These are phyloP conservation scores for Morone chrysops DNA, from an alignment of 2,113 vertebrate species.

Conservation along the genomic window DNA sequence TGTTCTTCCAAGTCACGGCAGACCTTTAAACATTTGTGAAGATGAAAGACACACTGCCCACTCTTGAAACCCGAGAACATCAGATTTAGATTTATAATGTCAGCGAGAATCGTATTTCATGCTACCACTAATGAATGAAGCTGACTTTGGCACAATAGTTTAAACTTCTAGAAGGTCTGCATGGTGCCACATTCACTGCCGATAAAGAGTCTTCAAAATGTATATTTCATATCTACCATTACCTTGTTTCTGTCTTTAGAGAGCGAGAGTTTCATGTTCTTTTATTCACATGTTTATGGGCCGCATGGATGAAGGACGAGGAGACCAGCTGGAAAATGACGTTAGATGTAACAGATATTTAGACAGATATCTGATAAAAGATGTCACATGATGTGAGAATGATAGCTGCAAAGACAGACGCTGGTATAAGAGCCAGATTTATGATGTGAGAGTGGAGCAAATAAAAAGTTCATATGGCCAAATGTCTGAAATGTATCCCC, in stretches of 20 bases:
- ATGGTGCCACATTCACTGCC: not conserved
- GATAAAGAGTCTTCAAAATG: not conserved
- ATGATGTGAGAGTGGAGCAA: constrained; percentile 29
- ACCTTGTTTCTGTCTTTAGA: not conserved
- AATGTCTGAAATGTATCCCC: constrained; percentile 47
- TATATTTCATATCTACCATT: not conserved
- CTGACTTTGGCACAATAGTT: constrained; percentile 19
- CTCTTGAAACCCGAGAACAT: constrained; percentile 23
- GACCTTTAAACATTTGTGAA: constrained; percentile 10
- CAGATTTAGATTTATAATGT: constrained; percentile 17
- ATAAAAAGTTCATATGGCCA: constrained; percentile 30
- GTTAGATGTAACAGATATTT: constrained; percentile 42
- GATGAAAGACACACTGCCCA: not conserved
- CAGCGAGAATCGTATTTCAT: constrained; percentile 31
- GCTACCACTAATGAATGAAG: not conserved
- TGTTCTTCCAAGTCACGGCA: constrained; percentile 19
- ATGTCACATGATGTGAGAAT: not conserved
- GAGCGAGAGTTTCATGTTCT: not conserved
- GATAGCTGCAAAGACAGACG: constrained; percentile 28
- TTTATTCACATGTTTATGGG: not conserved
- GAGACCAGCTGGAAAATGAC: not conserved
- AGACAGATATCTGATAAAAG: constrained; percentile 39
- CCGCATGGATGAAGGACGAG: not conserved
- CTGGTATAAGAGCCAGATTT: constrained; percentile 58
- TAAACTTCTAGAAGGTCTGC: not conserved